Base-by-base conservation (phyloP, 2,113 vertebrate genomes). In the Galbula dea region DNA sequence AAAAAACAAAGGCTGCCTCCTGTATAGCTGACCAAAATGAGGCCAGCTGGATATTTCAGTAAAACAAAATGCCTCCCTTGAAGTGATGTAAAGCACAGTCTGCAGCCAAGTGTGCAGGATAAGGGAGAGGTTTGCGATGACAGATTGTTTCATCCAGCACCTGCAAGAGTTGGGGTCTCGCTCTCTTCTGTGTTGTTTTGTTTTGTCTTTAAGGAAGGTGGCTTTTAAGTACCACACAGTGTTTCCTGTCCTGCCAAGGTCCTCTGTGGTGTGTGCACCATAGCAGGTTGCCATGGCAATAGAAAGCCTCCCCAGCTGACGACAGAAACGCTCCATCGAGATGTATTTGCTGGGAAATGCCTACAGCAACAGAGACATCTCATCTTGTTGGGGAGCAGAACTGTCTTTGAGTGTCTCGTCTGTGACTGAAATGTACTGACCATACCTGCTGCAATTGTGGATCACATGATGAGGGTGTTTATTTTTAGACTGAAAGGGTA, bases 211-310 rank as follows among this genome's bases (percentile, higher is more conserved):
- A 85, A 86, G 73, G 88, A 95, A 96, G 85, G 93, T 92, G 86
- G 81, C 93, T 97, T 95, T 96, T 86, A 93, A 94, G 91, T 57
- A 17, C 43, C 87, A 86, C 74, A 4, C 72, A 43, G 94, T 66
- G 34, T 96, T 98, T 97, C 95, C 97, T 97, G 91, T 92, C 94
- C 96, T 94, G 95, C 95, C 39, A 41, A 43, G 82, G 93, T 63
- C 92, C 92, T 95, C 89, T 81, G 83, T 93, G 97, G 90, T 77
- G 95, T 96, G 94, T 90, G 95, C 91, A 95, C 97, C 66, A 93
- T 96, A 96, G 96, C 94, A 14, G 11, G 98, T 98, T 98, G 96
- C 96, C 97, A 97, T 98, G 97, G 97, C 29, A 91, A 97, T 93
- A 43, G 88, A 95, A 96, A 96, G 85, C 96, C 96, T 61, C 91